Conservation (phyloP, 2,797 vertebrate genomes). For the Macrochelys suwanniensis region DNA sequence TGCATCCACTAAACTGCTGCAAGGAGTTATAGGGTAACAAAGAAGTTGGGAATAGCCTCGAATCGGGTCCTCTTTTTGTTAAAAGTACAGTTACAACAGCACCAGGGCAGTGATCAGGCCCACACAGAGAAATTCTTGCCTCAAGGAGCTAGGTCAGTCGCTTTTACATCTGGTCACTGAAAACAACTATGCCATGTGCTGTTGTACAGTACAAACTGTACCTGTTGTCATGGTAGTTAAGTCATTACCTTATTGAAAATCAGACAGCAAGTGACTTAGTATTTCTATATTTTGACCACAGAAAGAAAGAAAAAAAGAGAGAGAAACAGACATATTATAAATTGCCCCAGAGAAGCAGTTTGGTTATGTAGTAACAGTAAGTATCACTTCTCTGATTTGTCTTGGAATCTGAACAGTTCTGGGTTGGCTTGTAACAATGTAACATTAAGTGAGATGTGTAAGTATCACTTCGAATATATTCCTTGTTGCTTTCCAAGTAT, state of each 20-base stretch:
- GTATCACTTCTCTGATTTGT: constrained; percentile 46
- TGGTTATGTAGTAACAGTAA: constrained; percentile 40
- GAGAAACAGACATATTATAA: not conserved
- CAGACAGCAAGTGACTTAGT: not conserved
- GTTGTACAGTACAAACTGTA: not conserved
- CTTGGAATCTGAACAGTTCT: constrained; percentile 35
- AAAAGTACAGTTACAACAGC: not conserved
- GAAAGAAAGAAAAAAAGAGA: not conserved
- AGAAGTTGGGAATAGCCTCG: not conserved
- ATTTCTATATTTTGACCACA: not conserved
- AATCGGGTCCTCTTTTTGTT: not conserved
- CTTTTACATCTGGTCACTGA: not conserved
- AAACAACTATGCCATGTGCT: not conserved
- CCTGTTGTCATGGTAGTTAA: not conserved
- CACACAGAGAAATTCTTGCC: not conserved
- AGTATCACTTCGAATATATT: constrained; percentile 64
- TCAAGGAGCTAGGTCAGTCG: not conserved
- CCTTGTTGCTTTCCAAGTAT: constrained; percentile 65
- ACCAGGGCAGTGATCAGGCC: not conserved
- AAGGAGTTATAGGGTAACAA: not conserved
- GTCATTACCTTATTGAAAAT: not conserved
- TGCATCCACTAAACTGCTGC: not conserved
- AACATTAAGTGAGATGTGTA: constrained; percentile 69
- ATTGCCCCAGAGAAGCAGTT: constrained; percentile 37
- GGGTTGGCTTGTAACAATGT: constrained; percentile 54